Evolutionary conservation across 1,140 invertebrate genomes (phyloP).

Genomic region (Aporrectodea caliginosa): DNA sequence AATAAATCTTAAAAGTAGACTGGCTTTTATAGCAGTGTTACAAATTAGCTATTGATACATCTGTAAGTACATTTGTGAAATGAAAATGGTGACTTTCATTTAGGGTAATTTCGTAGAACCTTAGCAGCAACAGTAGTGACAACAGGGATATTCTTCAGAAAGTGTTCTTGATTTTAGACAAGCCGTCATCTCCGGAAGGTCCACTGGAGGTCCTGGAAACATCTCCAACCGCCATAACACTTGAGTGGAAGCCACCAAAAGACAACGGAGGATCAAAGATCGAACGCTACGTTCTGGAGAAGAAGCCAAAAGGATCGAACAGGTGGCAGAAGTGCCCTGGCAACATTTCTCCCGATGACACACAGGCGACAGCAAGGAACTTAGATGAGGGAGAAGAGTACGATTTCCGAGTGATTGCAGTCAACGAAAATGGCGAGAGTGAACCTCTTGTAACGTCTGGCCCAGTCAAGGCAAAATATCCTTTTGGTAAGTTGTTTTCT

Average conservation of each 20-base stretch:
- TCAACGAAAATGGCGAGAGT: conserved; percentile 92
- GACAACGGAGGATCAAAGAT: conserved; percentile 81
- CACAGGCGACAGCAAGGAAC: conserved; percentile 76
- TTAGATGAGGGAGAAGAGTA: conserved; percentile 84
- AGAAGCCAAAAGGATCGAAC: conserved; percentile 68
- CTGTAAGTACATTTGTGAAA: too few relatives aligned
- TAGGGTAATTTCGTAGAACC: too few relatives aligned
- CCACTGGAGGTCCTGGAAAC: conserved; percentile 78
- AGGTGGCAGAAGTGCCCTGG: conserved; percentile 40
- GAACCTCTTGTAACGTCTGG: conserved; percentile 83
- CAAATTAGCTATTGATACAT: too few relatives aligned
- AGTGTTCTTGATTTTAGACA: conserved; percentile 65
- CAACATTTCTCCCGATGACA: conserved; percentile 39
- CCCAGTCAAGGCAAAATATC: conserved; percentile 87
- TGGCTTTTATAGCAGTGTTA: too few relatives aligned
- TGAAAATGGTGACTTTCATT: too few relatives aligned
- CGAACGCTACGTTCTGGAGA: conserved; percentile 95
- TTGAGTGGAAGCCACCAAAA: conserved; percentile 93
- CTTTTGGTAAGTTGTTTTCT: conserved; percentile 73
- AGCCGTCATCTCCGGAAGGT: conserved; percentile 82
- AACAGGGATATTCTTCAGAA: too few relatives aligned
- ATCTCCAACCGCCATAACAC: conserved; percentile 85
- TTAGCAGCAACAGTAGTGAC: too few relatives aligned
- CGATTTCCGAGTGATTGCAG: conserved; percentile 95
- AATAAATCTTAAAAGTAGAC: too few relatives aligned